Evolutionary conservation across 2,797 vertebrate genomes (phyloP), one percentile per base, ranked within the genome.

Genomic region (Novumbra hubbsi): DNA sequence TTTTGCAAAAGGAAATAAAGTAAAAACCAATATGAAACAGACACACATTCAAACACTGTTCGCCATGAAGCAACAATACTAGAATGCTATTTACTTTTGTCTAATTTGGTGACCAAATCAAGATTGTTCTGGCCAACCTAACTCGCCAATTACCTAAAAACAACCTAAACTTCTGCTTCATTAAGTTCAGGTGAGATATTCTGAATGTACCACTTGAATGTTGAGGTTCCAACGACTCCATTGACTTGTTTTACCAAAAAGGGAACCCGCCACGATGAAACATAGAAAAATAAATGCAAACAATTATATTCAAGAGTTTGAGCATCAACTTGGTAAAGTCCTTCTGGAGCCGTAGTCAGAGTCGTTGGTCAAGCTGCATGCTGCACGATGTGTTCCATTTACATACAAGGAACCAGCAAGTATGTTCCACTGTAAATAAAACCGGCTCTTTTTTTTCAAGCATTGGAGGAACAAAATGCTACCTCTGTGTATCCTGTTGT

Each of bases 41-140:
- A 92, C 84, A 79, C 77, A 85, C 87, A 90, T 89, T 91, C 89
- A 91, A 81, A 90, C 79, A 89, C 83, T 69, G 83, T 82, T 83
- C 64, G 76, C 83, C 73, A 70, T 38, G 4, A 79, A 70, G 73
- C 78, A 79, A 83, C 38, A 80, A 87, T 79, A 78, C 84, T 30
- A 79, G 73, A 73, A 19, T 75, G 50, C 79, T 74, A 75, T 81
- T 67, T 16, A 64, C 63, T 32, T 32, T 32, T 16, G 34, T 74
- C 70, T 67, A 30, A 78, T 68, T 80, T 65, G 64, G 72, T 78
- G 71, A 80, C 75, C 77, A 76, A 79, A 76, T 64, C 52, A 73
- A 76, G n/a, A 55, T 49, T 76, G 19, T 83, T 24, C 12, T 60
- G 55, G n/a, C 27, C 50, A 17, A 68, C 60, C 45, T 14, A 19